Evolutionary conservation across 2,888 invertebrate species (phyloP).

Genomic region (Folsomia manolachei): DNA sequence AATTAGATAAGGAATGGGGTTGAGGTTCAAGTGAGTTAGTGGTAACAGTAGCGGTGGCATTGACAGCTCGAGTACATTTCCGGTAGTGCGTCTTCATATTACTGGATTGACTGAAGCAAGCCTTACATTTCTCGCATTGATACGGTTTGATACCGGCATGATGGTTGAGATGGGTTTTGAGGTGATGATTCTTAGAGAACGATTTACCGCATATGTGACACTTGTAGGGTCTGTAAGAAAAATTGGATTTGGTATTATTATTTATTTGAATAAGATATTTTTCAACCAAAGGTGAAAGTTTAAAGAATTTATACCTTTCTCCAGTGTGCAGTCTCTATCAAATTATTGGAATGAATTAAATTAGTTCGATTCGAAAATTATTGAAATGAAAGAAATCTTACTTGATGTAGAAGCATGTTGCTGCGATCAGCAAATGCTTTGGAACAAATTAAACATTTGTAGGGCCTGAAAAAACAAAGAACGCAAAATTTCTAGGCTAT

Average conservation of each 20-base stretch:
- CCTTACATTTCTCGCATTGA: constrained; percentile 51
- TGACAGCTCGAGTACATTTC: constrained; percentile 60
- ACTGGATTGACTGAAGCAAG: constrained; percentile 78
- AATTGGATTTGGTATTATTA: no score
- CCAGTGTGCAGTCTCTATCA: constrained; percentile 72
- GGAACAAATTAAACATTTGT: constrained; percentile 39
- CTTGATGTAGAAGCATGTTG: constrained; percentile 73
- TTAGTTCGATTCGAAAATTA: neutral
- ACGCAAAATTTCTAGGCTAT: neutral
- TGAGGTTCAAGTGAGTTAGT: neutral
- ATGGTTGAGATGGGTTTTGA: constrained; percentile 50
- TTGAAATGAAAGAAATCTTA: constrained; percentile 15
- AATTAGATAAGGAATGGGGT: no score
- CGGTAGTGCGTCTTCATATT: constrained; percentile 83
- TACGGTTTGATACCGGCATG: constrained; percentile 49
- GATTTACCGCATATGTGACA: constrained; percentile 56
- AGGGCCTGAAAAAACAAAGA: constrained; percentile 28
- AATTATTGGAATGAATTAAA: neutral
- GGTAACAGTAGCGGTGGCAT: constrained; percentile 21
- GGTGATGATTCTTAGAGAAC: constrained; percentile 60
- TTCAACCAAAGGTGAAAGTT: no score
- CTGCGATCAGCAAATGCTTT: constrained; percentile 62
- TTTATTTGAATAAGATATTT: no score
- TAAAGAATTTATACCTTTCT: no score
- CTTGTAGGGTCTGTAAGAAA: constrained; percentile 64